These are phyloP conservation scores for Catajapyx aquilonaris DNA, from an alignment of 1,140 invertebrate species.

Conservation along the genomic window DNA sequence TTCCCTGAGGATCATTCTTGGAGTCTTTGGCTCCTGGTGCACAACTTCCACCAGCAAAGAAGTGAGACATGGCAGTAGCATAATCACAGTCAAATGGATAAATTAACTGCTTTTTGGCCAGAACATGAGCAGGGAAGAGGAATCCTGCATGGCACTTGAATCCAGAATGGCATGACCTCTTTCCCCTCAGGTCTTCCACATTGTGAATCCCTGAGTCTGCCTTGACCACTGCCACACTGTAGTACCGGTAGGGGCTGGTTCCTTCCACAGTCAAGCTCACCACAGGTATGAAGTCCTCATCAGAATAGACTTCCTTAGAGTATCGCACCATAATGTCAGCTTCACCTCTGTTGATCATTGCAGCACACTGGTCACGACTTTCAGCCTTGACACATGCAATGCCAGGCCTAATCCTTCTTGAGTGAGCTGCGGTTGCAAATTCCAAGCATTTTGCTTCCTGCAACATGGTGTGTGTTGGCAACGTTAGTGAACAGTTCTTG, in stretches of 20 bases:
- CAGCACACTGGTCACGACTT: constrained; percentile 20
- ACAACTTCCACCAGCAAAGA: constrained; percentile 27
- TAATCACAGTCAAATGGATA: constrained; percentile 20
- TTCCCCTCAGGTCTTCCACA: constrained; percentile 24
- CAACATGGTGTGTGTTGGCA: no score
- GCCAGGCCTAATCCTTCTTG: constrained; percentile 15
- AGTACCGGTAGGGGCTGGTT: constrained; percentile 21
- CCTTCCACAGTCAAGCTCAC: no score
- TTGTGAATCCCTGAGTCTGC: constrained; percentile 19
- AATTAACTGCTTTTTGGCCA: constrained; percentile 25
- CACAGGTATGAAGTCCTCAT: no score
- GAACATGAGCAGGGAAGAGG: constrained; percentile 24
- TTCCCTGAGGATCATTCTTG: constrained; percentile 8
- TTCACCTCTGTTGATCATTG: constrained; percentile 20
- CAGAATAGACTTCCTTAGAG: no score
- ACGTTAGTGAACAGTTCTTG: no score
- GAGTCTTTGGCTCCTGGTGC: constrained; percentile 19
- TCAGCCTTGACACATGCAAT: constrained; percentile 14
- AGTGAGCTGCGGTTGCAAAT: no score
- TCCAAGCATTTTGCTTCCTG: no score
- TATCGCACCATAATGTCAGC: constrained; percentile 28
- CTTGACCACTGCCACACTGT: constrained; percentile 35
- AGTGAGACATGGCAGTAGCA: constrained; percentile 22
- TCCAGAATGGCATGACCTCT: constrained; percentile 36
- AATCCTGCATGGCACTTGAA: constrained; percentile 19